Evolutionary conservation across 2,797 vertebrate species (phyloP).

Genomic region (Aythya fuligula): DNA sequence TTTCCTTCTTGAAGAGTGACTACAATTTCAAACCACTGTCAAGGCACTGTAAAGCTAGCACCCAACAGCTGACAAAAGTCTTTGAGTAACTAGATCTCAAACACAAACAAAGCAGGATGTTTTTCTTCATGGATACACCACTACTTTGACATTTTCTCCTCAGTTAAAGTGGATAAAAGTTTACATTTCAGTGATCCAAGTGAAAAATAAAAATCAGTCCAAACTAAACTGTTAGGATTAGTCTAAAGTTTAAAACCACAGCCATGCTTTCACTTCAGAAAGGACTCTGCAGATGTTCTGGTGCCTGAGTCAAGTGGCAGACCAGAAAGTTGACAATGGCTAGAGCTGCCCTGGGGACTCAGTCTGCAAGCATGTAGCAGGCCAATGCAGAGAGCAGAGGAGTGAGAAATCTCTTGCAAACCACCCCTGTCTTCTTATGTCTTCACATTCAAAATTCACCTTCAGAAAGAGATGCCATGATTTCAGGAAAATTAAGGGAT

Average conservation of each 20-base stretch:
- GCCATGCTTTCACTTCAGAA: neutral
- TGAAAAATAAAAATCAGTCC: conserved; percentile 19
- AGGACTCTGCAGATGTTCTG: neutral
- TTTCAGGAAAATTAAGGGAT: neutral
- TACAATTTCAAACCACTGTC: neutral
- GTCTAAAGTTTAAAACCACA: neutral
- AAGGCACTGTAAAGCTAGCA: neutral
- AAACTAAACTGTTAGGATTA: conserved; percentile 19
- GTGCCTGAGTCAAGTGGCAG: neutral
- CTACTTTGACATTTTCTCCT: conserved; percentile 27
- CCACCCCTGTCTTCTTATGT: neutral
- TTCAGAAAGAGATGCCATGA: neutral
- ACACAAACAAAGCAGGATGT: neutral
- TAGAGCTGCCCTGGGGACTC: neutral
- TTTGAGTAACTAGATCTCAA: conserved; percentile 31
- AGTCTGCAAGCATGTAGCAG: neutral
- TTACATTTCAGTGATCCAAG: conserved; percentile 22
- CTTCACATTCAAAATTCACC: neutral
- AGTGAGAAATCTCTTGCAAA: neutral
- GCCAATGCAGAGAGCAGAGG: neutral
- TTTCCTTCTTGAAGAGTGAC: neutral
- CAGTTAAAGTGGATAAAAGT: conserved; percentile 4
- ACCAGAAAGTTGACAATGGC: neutral
- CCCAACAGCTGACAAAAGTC: conserved; percentile 10
- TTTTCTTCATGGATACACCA: conserved; percentile 1